Base-by-base conservation (phyloP, 1,140 invertebrate species). In the Drosophila chauvacae region DNA sequence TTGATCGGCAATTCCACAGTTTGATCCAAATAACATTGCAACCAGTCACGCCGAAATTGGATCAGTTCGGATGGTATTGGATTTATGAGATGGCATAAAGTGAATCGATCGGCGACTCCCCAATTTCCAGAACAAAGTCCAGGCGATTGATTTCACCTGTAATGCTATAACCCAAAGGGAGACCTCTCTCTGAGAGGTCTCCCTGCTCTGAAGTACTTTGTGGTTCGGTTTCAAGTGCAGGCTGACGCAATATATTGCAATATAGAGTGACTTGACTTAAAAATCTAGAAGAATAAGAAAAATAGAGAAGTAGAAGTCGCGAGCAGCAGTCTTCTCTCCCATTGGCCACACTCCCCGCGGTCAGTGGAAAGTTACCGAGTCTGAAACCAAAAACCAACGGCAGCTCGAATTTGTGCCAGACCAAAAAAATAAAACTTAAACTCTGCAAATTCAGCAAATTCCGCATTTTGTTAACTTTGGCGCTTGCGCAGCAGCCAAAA, bases 401-500 rank as follows among this genome's bases (percentile, higher is more conserved):
- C 26, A 23, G 65, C 51, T 71, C 44, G n/a, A 71, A 72, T 72
- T 47, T 37, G 55, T 51, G 55, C 68, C 69, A 72, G 37, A 30
- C 16, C 23, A 45, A 35, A 55, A 59, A 33, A 50, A 11, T n/a
- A 26, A 48, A 26, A 28, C 20, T 42, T 2, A 13, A 26, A 26
- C 6, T 26, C 26, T 5, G 26, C 33, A 30, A 20, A 68, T 33
- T 68, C 63, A 68, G 66, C 66, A 23, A 56, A 70, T 70, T 70
- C 66, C 66, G 39, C 7, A 30, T 7, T 68, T 68, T 74, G 50
- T 44, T 45, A 39, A 76, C 61, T 65, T 76, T 76, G 53, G 47
- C 73, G 72, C 71, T 76, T 76, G 73, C 72, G 73, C 73, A 76
- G 73, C 71, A 76, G 73, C 73, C 72, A 23, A 76, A 76, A 64